Conservation (phyloP, 2,113 vertebrate genomes). For the Paraplagusia blochii region DNA sequence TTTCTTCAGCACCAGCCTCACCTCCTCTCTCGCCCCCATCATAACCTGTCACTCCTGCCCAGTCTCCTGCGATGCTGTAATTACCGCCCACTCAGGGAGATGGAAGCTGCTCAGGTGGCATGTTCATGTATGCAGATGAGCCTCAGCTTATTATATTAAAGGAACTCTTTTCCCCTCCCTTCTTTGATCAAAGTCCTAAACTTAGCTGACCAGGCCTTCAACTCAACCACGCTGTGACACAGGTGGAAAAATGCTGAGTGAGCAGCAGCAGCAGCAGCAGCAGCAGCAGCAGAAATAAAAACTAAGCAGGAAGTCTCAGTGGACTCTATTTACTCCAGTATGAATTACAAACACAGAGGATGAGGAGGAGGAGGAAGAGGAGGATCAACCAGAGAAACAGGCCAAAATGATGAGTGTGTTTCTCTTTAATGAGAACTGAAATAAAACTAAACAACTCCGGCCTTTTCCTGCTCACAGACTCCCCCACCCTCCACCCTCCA, state of each 20-base stretch:
- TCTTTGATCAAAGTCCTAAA: conserved; percentile 25
- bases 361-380: conserved; percentile 12
- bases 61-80: conserved; percentile 33
- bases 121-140: conserved; percentile 58
- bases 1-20: conserved; percentile 18
- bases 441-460: background rate
- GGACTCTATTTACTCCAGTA: conserved; percentile 14
- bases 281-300: conserved; percentile 19
- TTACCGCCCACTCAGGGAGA: conserved; percentile 30
- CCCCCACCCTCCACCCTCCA: no score
- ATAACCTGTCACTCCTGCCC: conserved; percentile 24
- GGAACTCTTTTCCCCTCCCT: conserved; percentile 25
- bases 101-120: conserved; percentile 13
- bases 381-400: conserved; percentile 20
- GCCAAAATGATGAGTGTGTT: conserved; percentile 12
- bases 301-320: conserved; percentile 4
- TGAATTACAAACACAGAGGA: background rate
- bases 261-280: background rate
- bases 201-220: conserved; percentile 49
- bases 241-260: conserved; percentile 38
- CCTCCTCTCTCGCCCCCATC: conserved; percentile 13
- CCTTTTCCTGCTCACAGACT: conserved; percentile 15
- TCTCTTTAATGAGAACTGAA: conserved; percentile 7
- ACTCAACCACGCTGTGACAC: conserved; percentile 16
- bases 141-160: conserved; percentile 1